Conservation (phyloP, 2,888 invertebrate genomes). For the Heliconius ethilla region DNA sequence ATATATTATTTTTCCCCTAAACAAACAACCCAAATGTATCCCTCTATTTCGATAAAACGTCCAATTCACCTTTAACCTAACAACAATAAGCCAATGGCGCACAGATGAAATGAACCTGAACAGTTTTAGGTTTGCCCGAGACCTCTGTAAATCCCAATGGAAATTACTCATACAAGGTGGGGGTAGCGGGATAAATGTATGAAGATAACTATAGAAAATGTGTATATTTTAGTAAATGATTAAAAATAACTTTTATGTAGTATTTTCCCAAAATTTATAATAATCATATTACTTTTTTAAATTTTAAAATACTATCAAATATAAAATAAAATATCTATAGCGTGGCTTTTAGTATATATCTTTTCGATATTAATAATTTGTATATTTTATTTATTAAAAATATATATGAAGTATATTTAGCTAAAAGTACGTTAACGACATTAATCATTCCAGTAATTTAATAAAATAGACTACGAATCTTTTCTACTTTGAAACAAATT, state of each 20-base stretch:
- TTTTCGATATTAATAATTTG: background rate
- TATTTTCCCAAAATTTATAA: too few relatives aligned
- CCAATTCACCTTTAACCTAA: slow-evolving; percentile 66
- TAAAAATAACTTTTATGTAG: background rate
- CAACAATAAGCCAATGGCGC: slow-evolving; percentile 67
- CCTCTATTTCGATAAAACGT: slow-evolving; percentile 28
- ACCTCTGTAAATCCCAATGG: slow-evolving; percentile 69
- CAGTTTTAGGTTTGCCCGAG: slow-evolving; percentile 75
- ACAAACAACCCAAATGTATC: slow-evolving; percentile 15
- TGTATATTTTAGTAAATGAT: background rate
- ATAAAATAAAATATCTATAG: too few relatives aligned
- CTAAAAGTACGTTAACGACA: background rate
- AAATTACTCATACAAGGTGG: slow-evolving; percentile 65
- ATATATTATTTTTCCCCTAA: background rate
- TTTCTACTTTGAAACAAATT: background rate
- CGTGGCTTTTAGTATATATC: background rate
- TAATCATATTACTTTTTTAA: too few relatives aligned
- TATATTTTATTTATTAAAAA: background rate
- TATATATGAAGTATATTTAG: background rate
- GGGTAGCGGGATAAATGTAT: slow-evolving; percentile 40
- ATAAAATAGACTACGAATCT: slow-evolving; percentile 9
- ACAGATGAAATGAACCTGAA: slow-evolving; percentile 73
- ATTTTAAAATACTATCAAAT: too few relatives aligned
- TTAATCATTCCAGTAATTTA: background rate
- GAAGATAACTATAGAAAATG: background rate